These are phyloP conservation scores for Eriocheir sinensis DNA, from an alignment of 1,140 invertebrate genomes.

Conservation along the genomic window DNA sequence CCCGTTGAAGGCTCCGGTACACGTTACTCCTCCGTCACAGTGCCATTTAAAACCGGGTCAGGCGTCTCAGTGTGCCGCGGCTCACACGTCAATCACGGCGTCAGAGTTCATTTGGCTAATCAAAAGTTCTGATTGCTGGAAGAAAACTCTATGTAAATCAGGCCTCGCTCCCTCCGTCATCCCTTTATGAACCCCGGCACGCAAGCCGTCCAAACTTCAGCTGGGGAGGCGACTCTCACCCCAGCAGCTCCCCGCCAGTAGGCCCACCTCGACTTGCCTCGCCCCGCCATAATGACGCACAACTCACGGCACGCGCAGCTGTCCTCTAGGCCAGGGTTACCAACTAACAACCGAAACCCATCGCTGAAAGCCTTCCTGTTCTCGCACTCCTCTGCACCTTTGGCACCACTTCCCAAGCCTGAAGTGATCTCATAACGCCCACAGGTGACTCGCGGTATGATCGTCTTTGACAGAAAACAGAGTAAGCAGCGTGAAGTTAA, in stretches of 20 bases:
- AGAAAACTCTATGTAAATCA: constrained; percentile 64
- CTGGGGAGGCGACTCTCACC: constrained; percentile 18
- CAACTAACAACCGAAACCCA: background rate
- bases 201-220: background rate
- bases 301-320: constrained; percentile 61
- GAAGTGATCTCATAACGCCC: too few relatives aligned
- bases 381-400: background rate
- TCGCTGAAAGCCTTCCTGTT: background rate
- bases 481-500: background rate
- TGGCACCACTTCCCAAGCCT: background rate
- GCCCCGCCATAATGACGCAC: constrained; percentile 38
- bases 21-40: background rate
- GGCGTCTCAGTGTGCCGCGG: background rate
- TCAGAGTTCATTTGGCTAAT: constrained; percentile 42
- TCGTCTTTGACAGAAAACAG: background rate
- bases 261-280: background rate
- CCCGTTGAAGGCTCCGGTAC: background rate
- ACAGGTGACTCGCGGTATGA: background rate
- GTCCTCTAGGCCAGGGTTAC: constrained; percentile 31
- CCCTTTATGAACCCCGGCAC: constrained; percentile 57
- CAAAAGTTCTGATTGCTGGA: constrained; percentile 67
- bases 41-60: background rate
- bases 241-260: background rate
- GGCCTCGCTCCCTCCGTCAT: constrained; percentile 51
- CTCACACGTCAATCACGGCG: background rate